Base-by-base conservation (phyloP, 2,797 vertebrate genomes). In the Vireo griseus region DNA sequence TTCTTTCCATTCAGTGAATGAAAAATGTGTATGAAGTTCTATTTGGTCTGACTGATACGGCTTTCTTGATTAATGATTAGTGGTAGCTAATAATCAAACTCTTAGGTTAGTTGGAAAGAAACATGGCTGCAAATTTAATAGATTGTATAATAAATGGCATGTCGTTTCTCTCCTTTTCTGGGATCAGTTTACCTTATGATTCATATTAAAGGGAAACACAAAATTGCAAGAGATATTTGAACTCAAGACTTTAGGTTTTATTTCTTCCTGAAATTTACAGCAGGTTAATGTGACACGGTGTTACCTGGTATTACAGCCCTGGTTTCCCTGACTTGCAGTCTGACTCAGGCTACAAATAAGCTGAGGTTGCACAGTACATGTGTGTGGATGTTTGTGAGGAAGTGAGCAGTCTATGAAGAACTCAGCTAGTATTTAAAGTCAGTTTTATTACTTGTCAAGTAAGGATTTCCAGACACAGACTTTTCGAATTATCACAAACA, bases 311-410 rank as follows among this genome's bases (percentile, higher is more conserved):
- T 35, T 40, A 16, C 10, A 68, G 31, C 3, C 10, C 14, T 63
- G 20, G 6, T 58, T 75, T 88, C 71, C 28, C 28, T 33, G 21
- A 29, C 28, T 44, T 0, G 0, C 16, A 29, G 10, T 47, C 51
- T 63, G 42, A 51, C 3, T 52, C 2, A 28, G 58, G 4, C 13
- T 42, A 68, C 15, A 51, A 24, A 55, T 35, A 66, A 45, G 3
- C 8, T 1, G 1, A 62, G 4, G 20, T n/a, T n/a, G 35, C 7
- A 11, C 4, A 4, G 1, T 3, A 3, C 2, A 2, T n/a, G 6
- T 2, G 0, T 28, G 8, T 45, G 19, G 9, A 29, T 1, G 0
- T 44, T 16, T 66, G 6, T 48, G 6, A 42, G n/a, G 25, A 89
- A 63, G 4, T 16, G 6, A 93, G 62, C 5, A 61, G 16, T 9